A percentile compares a stretch with the other conserved stretches of the same genome.
Evolutionary conservation across 2,888 invertebrate genomes (phyloP).

Genomic region (Helobdella robusta): DNA sequence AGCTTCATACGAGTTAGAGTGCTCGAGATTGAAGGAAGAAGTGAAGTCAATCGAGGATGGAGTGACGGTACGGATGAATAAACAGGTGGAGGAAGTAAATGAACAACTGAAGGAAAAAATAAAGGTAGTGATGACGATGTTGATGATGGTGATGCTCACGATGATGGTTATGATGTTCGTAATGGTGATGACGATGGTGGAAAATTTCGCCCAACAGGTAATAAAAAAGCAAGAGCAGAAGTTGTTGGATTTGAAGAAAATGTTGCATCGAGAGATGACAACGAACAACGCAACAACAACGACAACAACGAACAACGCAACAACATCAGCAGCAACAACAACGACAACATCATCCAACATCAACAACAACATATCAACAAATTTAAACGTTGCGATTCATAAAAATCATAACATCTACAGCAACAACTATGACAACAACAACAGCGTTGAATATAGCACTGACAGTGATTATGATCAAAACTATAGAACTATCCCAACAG

Average conservation of each 20-base stretch:
- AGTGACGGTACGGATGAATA: too few species aligned
- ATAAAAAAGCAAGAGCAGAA: constrained; percentile 76
- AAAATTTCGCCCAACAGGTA: constrained; percentile 36
- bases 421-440: not conserved
- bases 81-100: not conserved
- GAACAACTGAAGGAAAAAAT: not conserved
- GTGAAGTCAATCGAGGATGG: too few species aligned
- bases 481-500: not conserved
- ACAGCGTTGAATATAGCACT: too few species aligned
- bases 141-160: not conserved
- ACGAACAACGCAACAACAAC: constrained; percentile 44
- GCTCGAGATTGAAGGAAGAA: too few species aligned
- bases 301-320: constrained; percentile 43
- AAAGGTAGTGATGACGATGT: not conserved
- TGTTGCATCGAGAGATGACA: constrained; percentile 72
- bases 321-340: not conserved
- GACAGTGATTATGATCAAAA: too few species aligned
- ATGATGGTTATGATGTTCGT: not conserved
- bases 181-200: not conserved
- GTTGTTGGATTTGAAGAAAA: constrained; percentile 79
- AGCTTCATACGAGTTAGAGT: too few species aligned
- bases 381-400: too few species aligned
- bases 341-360: not conserved
- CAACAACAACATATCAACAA: constrained; percentile 11
- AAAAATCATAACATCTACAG: not conserved